phyloP scores from a whole-genome alignment of 2,888 invertebrate species.

The Ochropleura leucogaster region DNA sequence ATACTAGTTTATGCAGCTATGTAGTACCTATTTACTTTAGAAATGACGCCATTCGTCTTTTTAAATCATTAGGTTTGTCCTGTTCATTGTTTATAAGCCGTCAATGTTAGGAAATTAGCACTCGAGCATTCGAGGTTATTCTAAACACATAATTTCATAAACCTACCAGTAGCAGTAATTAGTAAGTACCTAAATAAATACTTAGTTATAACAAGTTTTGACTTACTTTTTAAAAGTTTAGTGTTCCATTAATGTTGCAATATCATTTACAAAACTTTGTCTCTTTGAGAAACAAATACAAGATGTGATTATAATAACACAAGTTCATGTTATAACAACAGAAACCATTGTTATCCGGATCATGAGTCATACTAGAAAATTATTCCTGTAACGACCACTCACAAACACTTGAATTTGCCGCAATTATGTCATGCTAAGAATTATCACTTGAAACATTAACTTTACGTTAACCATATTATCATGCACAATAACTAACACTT shows the following conservation, averaged over 20 bases:
- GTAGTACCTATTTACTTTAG: constrained; percentile 1
- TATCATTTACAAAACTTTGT: constrained; percentile 16
- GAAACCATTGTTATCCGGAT: constrained; percentile 68
- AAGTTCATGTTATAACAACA: constrained; percentile 59
- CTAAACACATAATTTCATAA: not conserved
- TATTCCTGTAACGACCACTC: constrained; percentile 67
- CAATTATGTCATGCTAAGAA: constrained; percentile 65
- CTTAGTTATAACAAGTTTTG: constrained; percentile 1
- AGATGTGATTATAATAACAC: constrained; percentile 32
- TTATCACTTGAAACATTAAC: constrained; percentile 47
- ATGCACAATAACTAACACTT: constrained; percentile 47
- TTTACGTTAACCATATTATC: constrained; percentile 30
- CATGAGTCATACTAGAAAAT: constrained; percentile 75
- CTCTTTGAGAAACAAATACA: constrained; percentile 20
- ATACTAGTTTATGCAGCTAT: not conserved
- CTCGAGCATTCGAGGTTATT: not conserved
- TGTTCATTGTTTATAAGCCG: not conserved
- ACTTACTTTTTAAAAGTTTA: constrained; percentile 46
- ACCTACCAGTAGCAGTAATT: not conserved
- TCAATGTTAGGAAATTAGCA: not conserved
- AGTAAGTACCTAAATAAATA: not conserved
- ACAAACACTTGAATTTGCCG: constrained; percentile 76
- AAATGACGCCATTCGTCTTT: constrained; percentile 2
- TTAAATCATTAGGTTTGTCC: not conserved
- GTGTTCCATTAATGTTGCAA: constrained; percentile 4